Base-by-base conservation (phyloP, 2,113 vertebrate genomes). In the Aleadryas rufinucha region DNA sequence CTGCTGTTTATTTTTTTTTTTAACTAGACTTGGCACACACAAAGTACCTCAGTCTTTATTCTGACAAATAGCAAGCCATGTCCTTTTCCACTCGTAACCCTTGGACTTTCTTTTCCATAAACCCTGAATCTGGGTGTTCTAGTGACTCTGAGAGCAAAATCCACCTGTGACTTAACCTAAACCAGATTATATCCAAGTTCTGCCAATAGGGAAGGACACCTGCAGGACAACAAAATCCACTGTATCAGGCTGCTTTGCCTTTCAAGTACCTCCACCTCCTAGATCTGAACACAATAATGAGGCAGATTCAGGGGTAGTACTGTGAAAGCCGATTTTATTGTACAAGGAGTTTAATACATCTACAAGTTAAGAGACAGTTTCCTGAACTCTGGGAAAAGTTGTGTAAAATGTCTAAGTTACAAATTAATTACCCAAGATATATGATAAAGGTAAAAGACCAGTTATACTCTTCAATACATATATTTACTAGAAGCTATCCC, bases 181-280 rank as follows among this genome's bases (percentile, higher is more conserved):
- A 66, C 0, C 16, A 72, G 70, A 16, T 52, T 9, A 68, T 37
- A 22, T 33, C 37, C 18, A 56, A 27, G 7, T 52, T 60, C 27
- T 80, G 35, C 21, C 57, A 59, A 27, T 0, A 42, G 7, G 19
- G 24, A 76, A 80, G 27, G 75, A 69, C 2, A 27, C 1, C 0
- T 57, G 70, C 42, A 89, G 45, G 22, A 74, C 1, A 59, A 42
- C 18, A 84, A 49, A 84, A 39, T 33, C 70, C 54, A 50, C 27
- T 31, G 13, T 15, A 22, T 44, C 31, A 24, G 45, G 31, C 22
- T 87, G 24, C n/a, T 77, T 65, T 70, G 17, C 37, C 30, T 81
- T 90, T 50, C 37, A 57, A 33, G 10, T n/a, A 60, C 20, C 18
- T 52, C 18, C 10, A 9, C 20, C 13, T 61, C 61, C 24, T 31